Percentiles rank a stretch among this genome's conserved stretches.
Evolutionary conservation across 53 echinoderm and acorn worm genomes (phyloP).

Genomic region (Stichopus horrens): DNA sequence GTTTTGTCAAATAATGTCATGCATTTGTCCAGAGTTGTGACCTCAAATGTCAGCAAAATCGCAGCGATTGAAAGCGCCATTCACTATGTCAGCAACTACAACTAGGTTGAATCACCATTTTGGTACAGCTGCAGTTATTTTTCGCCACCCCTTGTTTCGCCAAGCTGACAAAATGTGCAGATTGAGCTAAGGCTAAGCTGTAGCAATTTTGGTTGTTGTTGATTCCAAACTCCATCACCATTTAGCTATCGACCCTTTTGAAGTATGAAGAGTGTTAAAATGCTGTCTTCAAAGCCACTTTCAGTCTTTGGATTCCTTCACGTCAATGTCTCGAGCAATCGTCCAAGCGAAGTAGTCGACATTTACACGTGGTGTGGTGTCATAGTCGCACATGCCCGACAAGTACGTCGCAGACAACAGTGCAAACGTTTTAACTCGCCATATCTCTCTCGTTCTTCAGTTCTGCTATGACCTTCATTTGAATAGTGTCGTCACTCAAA

Average conservation of each 20-base stretch:
- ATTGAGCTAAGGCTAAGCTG: slow-evolving; percentile 2
- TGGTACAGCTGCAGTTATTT: no score
- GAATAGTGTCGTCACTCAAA: not conserved
- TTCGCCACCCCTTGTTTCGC: no score
- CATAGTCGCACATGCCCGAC: not conserved
- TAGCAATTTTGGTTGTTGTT: not conserved
- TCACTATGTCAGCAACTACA: no score
- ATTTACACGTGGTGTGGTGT: not conserved
- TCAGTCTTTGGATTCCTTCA: not conserved
- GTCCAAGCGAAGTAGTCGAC: not conserved
- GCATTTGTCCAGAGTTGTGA: no score
- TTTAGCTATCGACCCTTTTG: not conserved
- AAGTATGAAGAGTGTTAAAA: not conserved
- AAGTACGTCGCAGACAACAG: not conserved
- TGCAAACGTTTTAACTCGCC: not conserved
- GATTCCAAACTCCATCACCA: not conserved
- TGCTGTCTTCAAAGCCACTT: not conserved
- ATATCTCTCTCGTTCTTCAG: slow-evolving; percentile 16
- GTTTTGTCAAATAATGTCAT: no score
- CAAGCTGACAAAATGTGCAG: not conserved
- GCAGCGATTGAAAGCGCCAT: no score
- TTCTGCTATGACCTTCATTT: not conserved
- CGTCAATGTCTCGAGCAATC: not conserved
- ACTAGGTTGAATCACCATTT: no score
- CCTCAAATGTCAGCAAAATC: no score